Conservation (phyloP, 2,888 invertebrate genomes). For the Heteropelma amictum region DNA sequence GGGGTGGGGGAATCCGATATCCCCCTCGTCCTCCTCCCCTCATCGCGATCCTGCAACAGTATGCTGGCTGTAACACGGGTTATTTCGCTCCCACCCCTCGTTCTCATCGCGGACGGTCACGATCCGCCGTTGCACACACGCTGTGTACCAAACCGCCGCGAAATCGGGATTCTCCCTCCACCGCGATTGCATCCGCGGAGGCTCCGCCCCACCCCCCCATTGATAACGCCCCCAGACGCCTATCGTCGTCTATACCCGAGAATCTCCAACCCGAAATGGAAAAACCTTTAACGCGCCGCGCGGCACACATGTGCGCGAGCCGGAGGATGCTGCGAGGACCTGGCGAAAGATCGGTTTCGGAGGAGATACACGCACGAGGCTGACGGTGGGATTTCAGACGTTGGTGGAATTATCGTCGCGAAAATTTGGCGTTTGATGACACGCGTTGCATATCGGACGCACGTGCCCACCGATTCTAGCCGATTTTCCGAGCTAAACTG, state of each 20-base stretch:
- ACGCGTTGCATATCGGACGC: too few species aligned
- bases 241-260: slow-evolving; percentile 40
- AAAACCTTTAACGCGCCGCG: too few species aligned
- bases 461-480: too few species aligned
- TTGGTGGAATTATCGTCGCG: too few species aligned
- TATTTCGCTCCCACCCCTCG: slow-evolving; percentile 54
- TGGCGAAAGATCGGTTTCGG: not conserved
- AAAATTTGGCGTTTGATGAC: too few species aligned
- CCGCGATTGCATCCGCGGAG: slow-evolving; percentile 17
- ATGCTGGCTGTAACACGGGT: slow-evolving; percentile 63
- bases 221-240: slow-evolving; percentile 65
- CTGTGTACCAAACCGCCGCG: slow-evolving; percentile 63
- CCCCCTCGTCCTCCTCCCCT: slow-evolving; percentile 33
- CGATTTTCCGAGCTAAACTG: too few species aligned
- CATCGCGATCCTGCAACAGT: slow-evolving; percentile 5
- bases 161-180: slow-evolving; percentile 69
- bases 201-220: slow-evolving; percentile 49
- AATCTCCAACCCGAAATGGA: slow-evolving; percentile 2
- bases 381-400: too few species aligned
- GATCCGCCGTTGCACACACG: slow-evolving; percentile 46
- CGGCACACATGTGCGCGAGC: too few species aligned
- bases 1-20: slow-evolving; percentile 40
- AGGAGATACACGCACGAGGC: too few species aligned
- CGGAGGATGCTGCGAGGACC: not conserved
- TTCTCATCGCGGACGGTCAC: slow-evolving; percentile 59